Evolutionary conservation across 2,888 invertebrate genomes (phyloP).

Genomic region (Lordiphosa fenestrarum): DNA sequence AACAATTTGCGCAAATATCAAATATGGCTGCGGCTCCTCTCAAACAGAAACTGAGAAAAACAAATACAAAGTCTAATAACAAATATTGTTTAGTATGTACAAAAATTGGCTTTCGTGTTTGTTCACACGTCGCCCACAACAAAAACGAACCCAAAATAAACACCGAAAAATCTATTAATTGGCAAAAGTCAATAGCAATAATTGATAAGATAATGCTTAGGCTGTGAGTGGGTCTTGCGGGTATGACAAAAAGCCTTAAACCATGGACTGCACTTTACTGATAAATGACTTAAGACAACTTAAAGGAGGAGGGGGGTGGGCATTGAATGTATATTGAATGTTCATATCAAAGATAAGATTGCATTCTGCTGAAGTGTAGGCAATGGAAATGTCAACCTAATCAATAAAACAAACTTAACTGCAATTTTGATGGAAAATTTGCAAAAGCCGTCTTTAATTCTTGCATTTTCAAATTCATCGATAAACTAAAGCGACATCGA

Average conservation of each 20-base stretch:
- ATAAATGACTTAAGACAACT: not conserved
- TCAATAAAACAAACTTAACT: too few relatives aligned
- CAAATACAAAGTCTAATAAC: slow-evolving; percentile 38
- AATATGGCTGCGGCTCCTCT: slow-evolving; percentile 21
- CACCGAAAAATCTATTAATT: slow-evolving; percentile 18
- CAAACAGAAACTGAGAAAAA: slow-evolving; percentile 23
- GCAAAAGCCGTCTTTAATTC: too few relatives aligned
- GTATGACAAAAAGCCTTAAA: too few relatives aligned
- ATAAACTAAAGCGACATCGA: too few relatives aligned
- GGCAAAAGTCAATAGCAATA: slow-evolving; percentile 12
- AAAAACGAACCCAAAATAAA: slow-evolving; percentile 27
- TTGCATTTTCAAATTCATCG: too few relatives aligned
- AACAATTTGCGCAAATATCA: slow-evolving; percentile 50
- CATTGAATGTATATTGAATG: not conserved
- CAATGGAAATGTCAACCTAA: too few relatives aligned
- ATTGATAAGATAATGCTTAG: slow-evolving; percentile 53
- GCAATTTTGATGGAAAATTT: too few relatives aligned
- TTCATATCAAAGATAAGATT: too few relatives aligned
- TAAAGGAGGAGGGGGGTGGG: not conserved
- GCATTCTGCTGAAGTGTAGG: too few relatives aligned
- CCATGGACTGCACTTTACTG: not conserved
- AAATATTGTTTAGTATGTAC: slow-evolving; percentile 8
- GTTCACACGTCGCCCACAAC: slow-evolving; percentile 55
- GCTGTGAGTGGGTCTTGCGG: not conserved
- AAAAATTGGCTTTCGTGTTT: slow-evolving; percentile 46